Evolutionary conservation across 2,797 vertebrate species (phyloP).

Genomic region (Esox masquinongy): DNA sequence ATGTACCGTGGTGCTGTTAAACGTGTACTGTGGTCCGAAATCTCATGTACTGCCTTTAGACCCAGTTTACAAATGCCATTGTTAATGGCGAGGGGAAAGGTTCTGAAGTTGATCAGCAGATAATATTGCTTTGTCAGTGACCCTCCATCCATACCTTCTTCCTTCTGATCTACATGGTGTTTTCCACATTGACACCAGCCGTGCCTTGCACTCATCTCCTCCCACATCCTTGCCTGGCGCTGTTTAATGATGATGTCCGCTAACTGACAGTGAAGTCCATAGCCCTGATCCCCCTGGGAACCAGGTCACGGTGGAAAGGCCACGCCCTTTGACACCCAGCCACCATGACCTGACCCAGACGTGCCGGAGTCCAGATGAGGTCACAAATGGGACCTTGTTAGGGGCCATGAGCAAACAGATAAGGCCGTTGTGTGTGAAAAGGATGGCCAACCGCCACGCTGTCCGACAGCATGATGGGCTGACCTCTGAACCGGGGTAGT

Average conservation of each 20-base stretch:
- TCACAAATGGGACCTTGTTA: slow-evolving; percentile 57
- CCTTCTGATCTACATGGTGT: neutral
- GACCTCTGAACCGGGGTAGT: slow-evolving; percentile 51
- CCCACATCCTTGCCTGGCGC: neutral
- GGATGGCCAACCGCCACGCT: slow-evolving; percentile 60
- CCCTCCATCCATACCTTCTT: neutral
- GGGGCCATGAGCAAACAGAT: slow-evolving; percentile 65
- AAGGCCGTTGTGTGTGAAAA: slow-evolving; percentile 63
- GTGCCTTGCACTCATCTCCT: neutral
- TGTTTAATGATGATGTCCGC: slow-evolving; percentile 62
- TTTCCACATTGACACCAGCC: neutral
- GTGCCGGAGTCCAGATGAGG: slow-evolving; percentile 63
- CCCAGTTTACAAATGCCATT: too few species aligned
- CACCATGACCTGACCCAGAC: slow-evolving; percentile 65
- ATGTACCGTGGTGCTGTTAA: neutral
- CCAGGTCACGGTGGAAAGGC: slow-evolving; percentile 57
- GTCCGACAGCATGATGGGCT: slow-evolving; percentile 48
- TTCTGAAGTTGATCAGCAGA: neutral
- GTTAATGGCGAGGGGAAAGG: neutral
- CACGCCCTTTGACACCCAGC: slow-evolving; percentile 58
- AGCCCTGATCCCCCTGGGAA: slow-evolving; percentile 62
- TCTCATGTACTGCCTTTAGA: too few species aligned
- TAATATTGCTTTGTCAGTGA: neutral
- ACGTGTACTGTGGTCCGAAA: neutral
- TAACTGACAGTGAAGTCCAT: slow-evolving; percentile 59